Base-by-base conservation (phyloP, 2,888 invertebrate genomes). In the Strigamia transsilvanica region DNA sequence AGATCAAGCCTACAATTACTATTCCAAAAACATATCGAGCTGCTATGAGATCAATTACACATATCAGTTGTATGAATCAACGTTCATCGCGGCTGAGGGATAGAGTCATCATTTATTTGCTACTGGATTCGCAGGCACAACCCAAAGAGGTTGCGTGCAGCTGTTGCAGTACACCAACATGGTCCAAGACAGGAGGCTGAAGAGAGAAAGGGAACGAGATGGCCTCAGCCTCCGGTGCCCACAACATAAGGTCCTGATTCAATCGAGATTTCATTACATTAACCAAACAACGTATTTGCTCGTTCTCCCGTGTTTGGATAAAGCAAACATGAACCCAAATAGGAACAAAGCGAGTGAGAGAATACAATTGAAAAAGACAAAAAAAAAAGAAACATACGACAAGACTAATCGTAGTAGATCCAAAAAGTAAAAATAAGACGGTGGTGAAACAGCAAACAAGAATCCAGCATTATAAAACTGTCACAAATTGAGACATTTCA, bases 261-360 rank as follows among this genome's bases (percentile, higher is more conserved):
- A 80, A 80, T 80, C 80, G 80, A 80, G 80, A 80, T 80, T 80
- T 80, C 80, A 80, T 80, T 80, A 80, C 80, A 80, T 80, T 80
- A 80, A 80, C 80, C 80, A 80, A 80, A 80, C 80, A 80, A 46
- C 23, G 42, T 80, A 80, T 80, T 80, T 80, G 80, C n/a, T 80
- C 80, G 80, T 32, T 80, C 46, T 66, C 66, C 66, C 66, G 27
- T 80, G 80, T 80, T 80, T 80, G 80, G 80, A 80, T 46, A 80
- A 80, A 13, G 80, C 66, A 66, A 66, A 66, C 66, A 66, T 27
- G 66, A 32, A 27, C 66, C 66, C 23, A 27, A 66, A 9, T 6
- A 23, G 66, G 27, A 66, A 4, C 21, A 66, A 23, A 7, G 66
- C 66, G 66, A 66, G 66, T 9, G 66, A 66, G 23, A 61, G 46